Conservation (phyloP, 2,888 invertebrate species). For the Drosophila robusta region DNA sequence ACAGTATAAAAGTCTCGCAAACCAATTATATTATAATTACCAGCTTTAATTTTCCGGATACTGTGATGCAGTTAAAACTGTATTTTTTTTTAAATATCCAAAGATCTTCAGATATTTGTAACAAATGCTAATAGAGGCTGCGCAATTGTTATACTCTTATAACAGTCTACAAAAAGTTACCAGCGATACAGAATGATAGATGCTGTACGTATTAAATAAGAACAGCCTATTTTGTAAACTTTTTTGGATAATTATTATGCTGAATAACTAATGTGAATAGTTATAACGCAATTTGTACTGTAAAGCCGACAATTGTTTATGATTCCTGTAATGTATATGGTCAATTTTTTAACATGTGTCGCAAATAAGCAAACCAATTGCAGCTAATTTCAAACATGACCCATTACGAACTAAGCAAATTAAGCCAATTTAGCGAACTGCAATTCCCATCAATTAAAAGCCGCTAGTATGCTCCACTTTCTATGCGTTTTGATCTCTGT, state of each 20-base stretch:
- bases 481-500: background rate
- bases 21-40: background rate
- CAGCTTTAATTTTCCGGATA: too few relatives aligned
- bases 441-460: constrained; percentile 21
- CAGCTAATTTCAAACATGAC: constrained; percentile 44
- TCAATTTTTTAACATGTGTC: constrained; percentile 4
- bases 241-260: too few relatives aligned
- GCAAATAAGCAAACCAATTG: constrained; percentile 29
- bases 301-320: too few relatives aligned
- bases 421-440: background rate
- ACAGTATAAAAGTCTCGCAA: background rate
- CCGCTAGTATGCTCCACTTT: background rate
- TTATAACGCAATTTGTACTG: too few relatives aligned
- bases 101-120: too few relatives aligned
- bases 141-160: constrained; percentile 4
- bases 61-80: too few relatives aligned
- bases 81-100: too few relatives aligned
- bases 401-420: constrained; percentile 28
- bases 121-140: too few relatives aligned
- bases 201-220: too few relatives aligned
- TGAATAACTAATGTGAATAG: too few relatives aligned
- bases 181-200: too few relatives aligned
- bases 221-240: background rate
- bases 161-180: background rate
- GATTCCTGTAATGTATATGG: too few relatives aligned